Evolutionary conservation across 2,888 invertebrate species (phyloP), one percentile per base, ranked within the genome.

Genomic region (Vanessa cardui): DNA sequence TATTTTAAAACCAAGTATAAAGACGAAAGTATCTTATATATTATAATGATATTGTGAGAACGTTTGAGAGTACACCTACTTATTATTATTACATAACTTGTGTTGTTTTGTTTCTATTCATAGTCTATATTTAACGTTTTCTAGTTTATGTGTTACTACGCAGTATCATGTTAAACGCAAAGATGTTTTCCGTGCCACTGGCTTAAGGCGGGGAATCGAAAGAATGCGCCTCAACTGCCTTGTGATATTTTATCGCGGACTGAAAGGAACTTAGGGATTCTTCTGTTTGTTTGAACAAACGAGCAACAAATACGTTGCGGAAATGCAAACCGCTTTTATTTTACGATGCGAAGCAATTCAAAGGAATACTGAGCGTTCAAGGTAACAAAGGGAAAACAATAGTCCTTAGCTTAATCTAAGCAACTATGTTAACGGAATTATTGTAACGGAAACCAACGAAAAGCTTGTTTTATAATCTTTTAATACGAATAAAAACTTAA

Each of bases 271-370:
- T 85, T 80, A 77, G 77, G 81, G 81, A 89, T 89, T 85, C 88
- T 83, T 74, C 78, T 76, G 84, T 85, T 86, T 86, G 86, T 87
- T 86, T 85, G 85, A 85, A 86, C 84, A 85, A 88, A 86, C 85
- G 80, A 81, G 78, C 80, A 85, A 83, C 84, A 83, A 88, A 87
- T 87, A 84, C 82, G 80, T 80, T 77, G 77, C 83, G 87, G 88
- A 90, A 88, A 89, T 84, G 83, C 83, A 85, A 85, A 88, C 82
- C 83, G 82, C 84, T 85, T 88, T 89, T 86, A 84, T 86, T 85
- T 83, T 74, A 82, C 80, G 76, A 80, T 82, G 78, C 76, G 78
- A 80, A 83, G 80, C 81, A 80, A 87, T 88, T 87, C 89, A 88
- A 90, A 88, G 88, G 84, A 81, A 85, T 83, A 83, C 80, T 80